Evolutionary conservation across 2,888 invertebrate genomes (phyloP), one percentile per base, ranked within the genome.

Genomic region (Lordiphosa andalusiaca): DNA sequence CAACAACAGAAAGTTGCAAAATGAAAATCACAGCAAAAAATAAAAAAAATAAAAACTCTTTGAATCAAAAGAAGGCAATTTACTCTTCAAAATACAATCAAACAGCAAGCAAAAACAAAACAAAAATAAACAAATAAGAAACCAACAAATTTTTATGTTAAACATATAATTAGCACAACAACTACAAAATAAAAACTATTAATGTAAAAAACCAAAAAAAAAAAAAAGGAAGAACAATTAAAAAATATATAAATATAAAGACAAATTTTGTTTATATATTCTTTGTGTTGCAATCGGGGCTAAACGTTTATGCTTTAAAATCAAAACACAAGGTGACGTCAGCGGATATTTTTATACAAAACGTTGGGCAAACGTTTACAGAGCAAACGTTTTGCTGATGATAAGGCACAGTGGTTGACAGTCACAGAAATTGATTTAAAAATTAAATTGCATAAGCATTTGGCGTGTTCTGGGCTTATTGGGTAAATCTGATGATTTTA

Each of bases 181-280:
- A 67, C 84, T 80, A 85, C 69, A 83, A 80, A 58, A 53, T 35
- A 58, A 85, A 82, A 84, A 86, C 86, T 84, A 85, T 85, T 76
- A 85, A 85, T 86, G 82, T 82, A 86, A 84, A 86, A 73, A 78
- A 39, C 41, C 41, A 23, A 41, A 41, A 40, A 10, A 53, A 73
- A 48, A 21, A 40, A 40, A 10, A 53, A 73, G 44, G 21, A 40
- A 82, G 48, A 50, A 67, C 53, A 67, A 57, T 57, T 57, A 55
- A 55, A 56, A 54, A 67, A 59, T 60, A 71, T 60, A 67, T 67
- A 59, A 63, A 62, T 56, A 42, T 49, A 65, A 62, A 65, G 58
- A 67, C 50, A 49, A 44, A n/a, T 0, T 7, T 25, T 25, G 2
- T 2, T 0, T 0, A 6, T 25, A 6, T 25, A 0, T 25, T 25